Evolutionary conservation across 2,797 vertebrate species (phyloP).

Genomic region (Parotocinclus haroldoi): DNA sequence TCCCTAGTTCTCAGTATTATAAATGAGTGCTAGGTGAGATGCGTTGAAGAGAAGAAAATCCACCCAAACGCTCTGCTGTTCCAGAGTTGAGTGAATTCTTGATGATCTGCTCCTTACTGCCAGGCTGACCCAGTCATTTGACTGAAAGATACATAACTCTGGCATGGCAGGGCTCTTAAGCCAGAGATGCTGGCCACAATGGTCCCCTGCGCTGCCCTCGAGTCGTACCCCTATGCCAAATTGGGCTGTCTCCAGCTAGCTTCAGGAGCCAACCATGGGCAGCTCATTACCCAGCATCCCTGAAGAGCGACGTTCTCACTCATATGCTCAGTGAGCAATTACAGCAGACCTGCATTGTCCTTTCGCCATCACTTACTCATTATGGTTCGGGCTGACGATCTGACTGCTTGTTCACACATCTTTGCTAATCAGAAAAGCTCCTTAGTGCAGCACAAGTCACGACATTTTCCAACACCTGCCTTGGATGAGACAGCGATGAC

Average conservation of each 20-base stretch:
- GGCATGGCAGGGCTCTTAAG: constrained; percentile 16
- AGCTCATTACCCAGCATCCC: constrained; percentile 43
- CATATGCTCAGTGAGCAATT: constrained; percentile 39
- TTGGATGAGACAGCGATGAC: constrained; percentile 9
- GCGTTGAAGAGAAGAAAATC: constrained; percentile 10
- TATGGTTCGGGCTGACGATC: constrained; percentile 19
- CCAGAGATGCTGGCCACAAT: constrained; percentile 20
- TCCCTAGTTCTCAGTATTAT: constrained; percentile 22
- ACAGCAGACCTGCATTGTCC: constrained; percentile 26
- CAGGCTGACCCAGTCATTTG: constrained; percentile 12
- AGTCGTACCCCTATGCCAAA: constrained; percentile 29
- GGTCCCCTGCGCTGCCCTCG: constrained; percentile 24
- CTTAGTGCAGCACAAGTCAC: constrained; percentile 23
- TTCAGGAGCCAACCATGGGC: constrained; percentile 1
- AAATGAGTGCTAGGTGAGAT: constrained; percentile 23
- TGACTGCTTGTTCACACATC: constrained; percentile 21
- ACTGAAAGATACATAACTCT: constrained; percentile 25
- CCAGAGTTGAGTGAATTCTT: constrained; percentile 26
- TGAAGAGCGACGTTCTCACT: constrained; percentile 23
- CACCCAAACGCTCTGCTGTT: constrained; percentile 21
- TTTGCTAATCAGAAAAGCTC: constrained; percentile 29
- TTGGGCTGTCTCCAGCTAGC: constrained; percentile 30
- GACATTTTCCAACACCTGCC: constrained; percentile 28
- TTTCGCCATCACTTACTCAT: constrained; percentile 31
- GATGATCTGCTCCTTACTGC: constrained; percentile 8